Evolutionary conservation across 2,113 vertebrate species (phyloP).

Genomic region (Nematolebias whitei): DNA sequence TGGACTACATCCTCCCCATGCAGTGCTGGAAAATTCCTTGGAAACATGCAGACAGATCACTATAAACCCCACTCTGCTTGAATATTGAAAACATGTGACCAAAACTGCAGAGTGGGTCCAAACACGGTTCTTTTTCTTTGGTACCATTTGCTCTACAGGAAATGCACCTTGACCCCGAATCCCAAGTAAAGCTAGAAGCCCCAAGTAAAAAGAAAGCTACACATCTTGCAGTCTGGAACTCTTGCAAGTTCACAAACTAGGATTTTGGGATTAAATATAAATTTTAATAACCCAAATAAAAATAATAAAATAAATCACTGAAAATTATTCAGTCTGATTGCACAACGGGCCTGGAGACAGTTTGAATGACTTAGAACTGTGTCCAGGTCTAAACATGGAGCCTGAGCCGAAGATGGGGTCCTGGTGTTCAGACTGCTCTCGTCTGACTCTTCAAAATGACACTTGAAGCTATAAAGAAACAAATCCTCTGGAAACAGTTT

Average conservation of each 20-base stretch:
- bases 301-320: not conserved
- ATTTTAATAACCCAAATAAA: slow-evolving; percentile 1
- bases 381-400: slow-evolving; percentile 54
- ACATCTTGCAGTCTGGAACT: slow-evolving; percentile 11
- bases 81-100: slow-evolving; percentile 60
- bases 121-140: slow-evolving; percentile 20
- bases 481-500: too few species aligned
- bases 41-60: slow-evolving; percentile 52
- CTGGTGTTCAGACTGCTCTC: slow-evolving; percentile 59
- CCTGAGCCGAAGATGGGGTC: slow-evolving; percentile 40
- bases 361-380: slow-evolving; percentile 37
- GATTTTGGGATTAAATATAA: not conserved
- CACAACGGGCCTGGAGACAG: slow-evolving; percentile 21
- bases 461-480: too few species aligned
- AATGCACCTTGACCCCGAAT: slow-evolving; percentile 66
- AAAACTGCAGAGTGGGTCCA: slow-evolving; percentile 37
- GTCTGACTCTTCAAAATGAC: slow-evolving; percentile 74
- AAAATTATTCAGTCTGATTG: not conserved
- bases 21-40: slow-evolving; percentile 55
- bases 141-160: slow-evolving; percentile 51
- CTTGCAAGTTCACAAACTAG: slow-evolving; percentile 9
- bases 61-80: slow-evolving; percentile 25
- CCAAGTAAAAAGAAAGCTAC: slow-evolving; percentile 5
- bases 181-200: slow-evolving; percentile 8
- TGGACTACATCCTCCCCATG: slow-evolving; percentile 58